Conservation (phyloP, 2,797 vertebrate genomes). For the Sphenodon punctatus region DNA sequence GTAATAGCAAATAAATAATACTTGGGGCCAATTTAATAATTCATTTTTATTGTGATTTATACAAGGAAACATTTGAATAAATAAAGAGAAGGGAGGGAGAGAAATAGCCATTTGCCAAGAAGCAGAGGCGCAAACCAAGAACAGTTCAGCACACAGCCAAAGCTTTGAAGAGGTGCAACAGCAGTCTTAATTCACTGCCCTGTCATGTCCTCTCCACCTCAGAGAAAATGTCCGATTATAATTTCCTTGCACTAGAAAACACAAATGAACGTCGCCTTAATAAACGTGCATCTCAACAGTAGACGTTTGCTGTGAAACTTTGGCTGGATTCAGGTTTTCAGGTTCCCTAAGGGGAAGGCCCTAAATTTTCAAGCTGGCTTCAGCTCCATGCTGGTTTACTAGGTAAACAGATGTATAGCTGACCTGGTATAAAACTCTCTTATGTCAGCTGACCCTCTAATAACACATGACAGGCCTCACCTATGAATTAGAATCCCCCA, state of each 20-base stretch:
- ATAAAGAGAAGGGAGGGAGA: neutral
- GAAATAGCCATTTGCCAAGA: neutral
- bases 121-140: neutral
- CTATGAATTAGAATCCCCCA: slow-evolving; percentile 45
- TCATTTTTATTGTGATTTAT: slow-evolving; percentile 28
- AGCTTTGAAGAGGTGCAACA: neutral
- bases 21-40: slow-evolving; percentile 11
- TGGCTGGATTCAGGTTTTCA: neutral
- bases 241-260: neutral
- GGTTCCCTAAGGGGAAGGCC: neutral
- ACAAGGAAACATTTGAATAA: slow-evolving; percentile 28
- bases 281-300: neutral
- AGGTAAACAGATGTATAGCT: slow-evolving; percentile 26
- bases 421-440: slow-evolving; percentile 13
- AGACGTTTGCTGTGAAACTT: neutral
- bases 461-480: slow-evolving; percentile 15
- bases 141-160: neutral
- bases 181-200: neutral
- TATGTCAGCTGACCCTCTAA: slow-evolving; percentile 25
- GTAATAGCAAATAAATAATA: slow-evolving; percentile 30
- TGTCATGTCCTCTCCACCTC: neutral
- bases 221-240: neutral
- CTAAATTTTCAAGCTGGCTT: neutral
- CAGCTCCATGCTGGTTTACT: neutral
- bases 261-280: neutral